phyloP scores from a whole-genome alignment of 1,140 invertebrate species.

The Drosophila varians region DNA sequence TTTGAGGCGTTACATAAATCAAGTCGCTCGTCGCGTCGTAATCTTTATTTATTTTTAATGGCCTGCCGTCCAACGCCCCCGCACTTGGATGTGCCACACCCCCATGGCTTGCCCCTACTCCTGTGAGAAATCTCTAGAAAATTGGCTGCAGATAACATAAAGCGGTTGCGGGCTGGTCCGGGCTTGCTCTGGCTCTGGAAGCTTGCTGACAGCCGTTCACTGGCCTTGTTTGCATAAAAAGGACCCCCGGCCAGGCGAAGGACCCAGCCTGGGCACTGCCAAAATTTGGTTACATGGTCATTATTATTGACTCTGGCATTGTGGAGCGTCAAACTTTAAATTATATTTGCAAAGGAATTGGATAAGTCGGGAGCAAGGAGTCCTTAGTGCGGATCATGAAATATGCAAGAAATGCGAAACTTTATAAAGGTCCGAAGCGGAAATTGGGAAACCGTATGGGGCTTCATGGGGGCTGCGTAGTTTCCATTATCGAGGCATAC shows the following conservation, averaged over 20 bases:
- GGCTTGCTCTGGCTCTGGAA: constrained; percentile 11
- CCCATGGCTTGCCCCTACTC: neutral
- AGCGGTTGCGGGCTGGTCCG: constrained; percentile 46
- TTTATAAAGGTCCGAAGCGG: constrained; percentile 7
- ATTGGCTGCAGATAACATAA: constrained; percentile 73
- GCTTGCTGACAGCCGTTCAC: constrained; percentile 59
- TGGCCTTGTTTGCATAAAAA: constrained; percentile 47
- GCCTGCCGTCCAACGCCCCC: constrained; percentile 38
- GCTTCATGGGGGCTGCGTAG: neutral
- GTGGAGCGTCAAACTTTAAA: constrained; percentile 67
- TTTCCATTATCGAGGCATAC: neutral
- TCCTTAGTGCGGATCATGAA: constrained; percentile 8
- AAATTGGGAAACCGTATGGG: constrained; percentile 23
- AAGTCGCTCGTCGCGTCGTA: constrained; percentile 69
- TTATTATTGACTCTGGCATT: constrained; percentile 77
- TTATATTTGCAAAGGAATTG: constrained; percentile 76
- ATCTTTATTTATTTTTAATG: constrained; percentile 82
- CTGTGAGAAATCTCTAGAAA: constrained; percentile 55
- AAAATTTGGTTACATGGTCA: constrained; percentile 79
- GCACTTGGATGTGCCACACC: constrained; percentile 11
- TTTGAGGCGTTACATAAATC: constrained; percentile 76
- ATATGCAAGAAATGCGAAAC: constrained; percentile 16
- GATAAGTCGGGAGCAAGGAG: constrained; percentile 47
- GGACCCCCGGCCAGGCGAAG: constrained; percentile 8
- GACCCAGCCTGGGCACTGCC: constrained; percentile 49